These are phyloP conservation scores for Eumaeus atala DNA, from an alignment of 1,140 invertebrate genomes.

Conservation along the genomic window DNA sequence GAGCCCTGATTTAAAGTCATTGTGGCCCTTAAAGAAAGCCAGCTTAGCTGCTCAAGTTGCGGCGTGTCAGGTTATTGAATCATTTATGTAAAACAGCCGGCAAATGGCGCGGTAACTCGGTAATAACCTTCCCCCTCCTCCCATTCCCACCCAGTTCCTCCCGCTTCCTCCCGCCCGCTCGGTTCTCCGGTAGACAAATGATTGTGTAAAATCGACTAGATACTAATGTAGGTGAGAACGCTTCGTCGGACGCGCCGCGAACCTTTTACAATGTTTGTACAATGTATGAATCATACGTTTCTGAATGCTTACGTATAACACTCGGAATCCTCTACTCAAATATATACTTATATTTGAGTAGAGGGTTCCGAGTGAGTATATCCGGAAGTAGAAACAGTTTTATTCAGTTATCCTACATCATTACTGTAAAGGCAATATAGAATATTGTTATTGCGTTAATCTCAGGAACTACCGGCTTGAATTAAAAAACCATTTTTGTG, in stretches of 20 bases:
- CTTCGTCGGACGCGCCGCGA: not conserved
- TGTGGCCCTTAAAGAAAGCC: not conserved
- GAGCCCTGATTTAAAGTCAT: slow-evolving; percentile 3
- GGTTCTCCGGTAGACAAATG: slow-evolving; percentile 28
- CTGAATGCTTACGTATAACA: not conserved
- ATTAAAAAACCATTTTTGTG: no score
- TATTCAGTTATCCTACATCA: no score
- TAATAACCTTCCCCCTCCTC: slow-evolving; percentile 26
- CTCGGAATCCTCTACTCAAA: no score
- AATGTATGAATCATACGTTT: not conserved
- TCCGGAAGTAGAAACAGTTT: no score
- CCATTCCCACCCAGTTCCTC: not conserved
- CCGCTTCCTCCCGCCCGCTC: not conserved
- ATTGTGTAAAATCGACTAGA: slow-evolving; percentile 16
- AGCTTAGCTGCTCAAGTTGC: slow-evolving; percentile 10
- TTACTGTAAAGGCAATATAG: no score
- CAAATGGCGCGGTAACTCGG: slow-evolving; percentile 43
- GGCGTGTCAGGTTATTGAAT: slow-evolving; percentile 33
- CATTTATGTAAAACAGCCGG: slow-evolving; percentile 39
- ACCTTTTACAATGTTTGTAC: slow-evolving; percentile 1
- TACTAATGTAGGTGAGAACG: slow-evolving; percentile 2
- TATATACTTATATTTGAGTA: no score
- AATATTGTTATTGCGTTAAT: no score
- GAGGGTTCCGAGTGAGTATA: no score
- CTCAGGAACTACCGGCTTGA: no score